Evolutionary conservation across 2,888 invertebrate genomes (phyloP).

Genomic region (Trachelus troglodyta): DNA sequence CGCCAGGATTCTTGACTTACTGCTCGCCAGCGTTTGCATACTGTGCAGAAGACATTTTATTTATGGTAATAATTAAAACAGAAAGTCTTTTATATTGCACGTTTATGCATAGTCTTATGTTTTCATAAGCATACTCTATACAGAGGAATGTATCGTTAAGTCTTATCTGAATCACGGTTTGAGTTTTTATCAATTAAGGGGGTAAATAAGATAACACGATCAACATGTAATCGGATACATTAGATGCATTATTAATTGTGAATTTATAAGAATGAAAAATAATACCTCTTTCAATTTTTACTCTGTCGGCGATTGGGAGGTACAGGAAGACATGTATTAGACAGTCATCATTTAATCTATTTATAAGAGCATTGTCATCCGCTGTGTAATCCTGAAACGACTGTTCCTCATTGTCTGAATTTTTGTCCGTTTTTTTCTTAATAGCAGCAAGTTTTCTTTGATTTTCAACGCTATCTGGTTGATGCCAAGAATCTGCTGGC

Average conservation of each 20-base stretch:
- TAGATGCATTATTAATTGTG: neutral
- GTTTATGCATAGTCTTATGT: neutral
- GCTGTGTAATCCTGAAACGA: constrained; percentile 17
- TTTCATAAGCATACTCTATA: neutral
- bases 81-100: neutral
- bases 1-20: constrained; percentile 69
- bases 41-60: constrained; percentile 40
- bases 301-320: constrained; percentile 69
- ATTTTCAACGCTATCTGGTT: constrained; percentile 67
- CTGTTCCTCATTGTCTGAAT: constrained; percentile 37
- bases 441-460: constrained; percentile 23
- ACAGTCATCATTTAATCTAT: constrained; percentile 71
- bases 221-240: neutral
- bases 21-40: constrained; percentile 71
- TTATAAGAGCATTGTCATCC: constrained; percentile 54
- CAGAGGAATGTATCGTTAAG: neutral
- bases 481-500: constrained; percentile 75
- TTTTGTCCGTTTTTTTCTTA: constrained; percentile 40
- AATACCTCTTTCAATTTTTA: constrained; percentile 69
- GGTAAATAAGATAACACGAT: too few species aligned
- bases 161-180: neutral
- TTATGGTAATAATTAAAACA: neutral
- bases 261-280: neutral
- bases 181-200: too few species aligned
- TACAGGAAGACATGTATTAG: constrained; percentile 69